Percentiles rank a stretch among this genome's conserved stretches.
Conservation (phyloP, 2,888 invertebrate genomes). For the Trissolcus japonicus region DNA sequence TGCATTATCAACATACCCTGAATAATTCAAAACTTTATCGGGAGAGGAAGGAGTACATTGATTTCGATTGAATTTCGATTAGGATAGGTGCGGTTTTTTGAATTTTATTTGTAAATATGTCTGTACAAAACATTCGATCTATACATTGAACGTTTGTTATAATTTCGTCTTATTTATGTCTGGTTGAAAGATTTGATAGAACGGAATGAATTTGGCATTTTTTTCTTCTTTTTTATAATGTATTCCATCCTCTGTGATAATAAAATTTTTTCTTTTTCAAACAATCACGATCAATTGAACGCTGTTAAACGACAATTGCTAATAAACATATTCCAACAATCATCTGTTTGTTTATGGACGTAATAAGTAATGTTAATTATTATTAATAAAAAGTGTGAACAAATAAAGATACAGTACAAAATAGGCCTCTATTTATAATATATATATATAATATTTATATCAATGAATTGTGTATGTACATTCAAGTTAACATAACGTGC, state of each 20-base stretch:
- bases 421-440: constrained; percentile 71
- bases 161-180: constrained; percentile 1
- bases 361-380: constrained; percentile 55
- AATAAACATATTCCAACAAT: constrained; percentile 73
- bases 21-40: constrained; percentile 31
- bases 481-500: constrained; percentile 73
- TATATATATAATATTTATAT: constrained; percentile 66
- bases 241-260: constrained; percentile 43
- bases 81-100: constrained; percentile 19
- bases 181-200: background rate
- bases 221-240: constrained; percentile 6
- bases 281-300: constrained; percentile 60
- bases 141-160: constrained; percentile 16
- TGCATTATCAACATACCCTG: constrained; percentile 36
- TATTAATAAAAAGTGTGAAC: constrained; percentile 63
- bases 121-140: constrained; percentile 27
- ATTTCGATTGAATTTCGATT: constrained; percentile 5
- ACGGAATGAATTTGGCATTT: background rate
- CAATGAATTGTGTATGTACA: constrained; percentile 70
- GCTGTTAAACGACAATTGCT: constrained; percentile 68
- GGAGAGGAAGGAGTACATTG: constrained; percentile 50
- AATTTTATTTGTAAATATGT: constrained; percentile 30
- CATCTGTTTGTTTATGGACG: constrained; percentile 52
- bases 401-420: constrained; percentile 69
- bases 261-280: constrained; percentile 32